Evolutionary conservation across 2,888 invertebrate genomes (phyloP).

Genomic region (Aethes cnicana): DNA sequence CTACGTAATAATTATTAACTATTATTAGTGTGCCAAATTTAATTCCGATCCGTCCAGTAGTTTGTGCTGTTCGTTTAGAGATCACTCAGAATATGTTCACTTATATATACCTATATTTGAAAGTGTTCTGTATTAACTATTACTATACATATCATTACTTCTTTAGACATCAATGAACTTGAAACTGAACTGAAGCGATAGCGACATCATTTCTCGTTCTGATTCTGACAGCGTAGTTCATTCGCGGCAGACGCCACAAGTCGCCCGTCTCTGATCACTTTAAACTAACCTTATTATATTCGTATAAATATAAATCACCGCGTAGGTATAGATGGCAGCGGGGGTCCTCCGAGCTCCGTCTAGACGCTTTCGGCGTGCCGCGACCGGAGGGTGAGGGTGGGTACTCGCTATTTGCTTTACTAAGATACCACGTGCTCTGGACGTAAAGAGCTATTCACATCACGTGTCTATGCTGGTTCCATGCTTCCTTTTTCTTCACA

Average conservation of each 20-base stretch:
- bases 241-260: constrained; percentile 3
- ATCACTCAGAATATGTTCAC: no score
- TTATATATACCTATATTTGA: no score
- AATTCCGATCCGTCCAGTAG: no score
- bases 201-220: no score
- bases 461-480: constrained; percentile 31
- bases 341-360: constrained; percentile 67
- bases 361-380: constrained; percentile 71
- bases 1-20: no score
- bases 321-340: constrained; percentile 47
- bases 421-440: constrained; percentile 66
- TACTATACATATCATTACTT: no score
- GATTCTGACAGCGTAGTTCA: neutral
- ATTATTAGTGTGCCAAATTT: no score
- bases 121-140: no score
- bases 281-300: constrained; percentile 35
- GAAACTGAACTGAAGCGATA: no score
- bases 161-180: no score
- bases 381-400: constrained; percentile 71
- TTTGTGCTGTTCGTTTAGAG: no score
- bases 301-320: constrained; percentile 30
- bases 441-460: constrained; percentile 57
- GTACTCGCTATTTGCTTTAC: constrained; percentile 71
- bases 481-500: constrained; percentile 3
- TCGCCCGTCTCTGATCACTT: constrained; percentile 23